These are phyloP conservation scores for Phylloscopus whistleri DNA, from an alignment of 2,113 vertebrate species.

Conservation along the genomic window DNA sequence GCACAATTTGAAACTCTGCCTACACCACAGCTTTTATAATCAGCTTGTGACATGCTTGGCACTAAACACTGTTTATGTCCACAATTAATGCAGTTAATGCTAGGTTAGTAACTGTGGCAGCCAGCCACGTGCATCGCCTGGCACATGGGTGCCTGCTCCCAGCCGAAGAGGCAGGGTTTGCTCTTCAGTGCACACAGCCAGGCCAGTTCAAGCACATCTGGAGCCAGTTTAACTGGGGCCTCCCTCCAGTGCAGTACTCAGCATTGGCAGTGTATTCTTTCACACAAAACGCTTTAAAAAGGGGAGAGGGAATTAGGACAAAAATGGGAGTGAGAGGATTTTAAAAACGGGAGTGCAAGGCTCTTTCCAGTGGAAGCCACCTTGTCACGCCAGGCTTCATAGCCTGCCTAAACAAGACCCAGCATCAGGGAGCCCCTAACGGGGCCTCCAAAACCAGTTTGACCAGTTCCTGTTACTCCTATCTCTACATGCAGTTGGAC, in stretches of 20 bases:
- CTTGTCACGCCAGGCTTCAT: background rate
- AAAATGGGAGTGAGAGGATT: background rate
- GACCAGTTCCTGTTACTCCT: background rate
- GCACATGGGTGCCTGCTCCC: slow-evolving; percentile 17
- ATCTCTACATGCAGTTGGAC: background rate
- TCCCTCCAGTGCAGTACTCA: background rate
- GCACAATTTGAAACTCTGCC: slow-evolving; percentile 26
- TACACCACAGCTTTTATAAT: slow-evolving; percentile 15
- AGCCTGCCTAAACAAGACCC: background rate
- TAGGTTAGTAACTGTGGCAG: slow-evolving; percentile 7
- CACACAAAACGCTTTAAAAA: background rate
- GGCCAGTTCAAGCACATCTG: background rate
- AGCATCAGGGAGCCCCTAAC: background rate
- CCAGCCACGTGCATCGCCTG: slow-evolving; percentile 13
- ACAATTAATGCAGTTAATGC: slow-evolving; percentile 36
- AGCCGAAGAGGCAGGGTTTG: background rate
- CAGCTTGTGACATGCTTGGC: slow-evolving; percentile 49
- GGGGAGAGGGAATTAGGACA: background rate
- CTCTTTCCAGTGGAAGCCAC: background rate
- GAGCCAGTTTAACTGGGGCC: background rate
- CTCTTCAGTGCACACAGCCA: accelerated
- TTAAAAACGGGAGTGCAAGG: background rate
- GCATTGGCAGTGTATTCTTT: background rate
- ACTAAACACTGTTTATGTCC: slow-evolving; percentile 26
- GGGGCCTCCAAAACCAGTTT: background rate